These are phyloP conservation scores for Pyralis farinalis DNA, from an alignment of 2,888 invertebrate species.

Conservation along the genomic window DNA sequence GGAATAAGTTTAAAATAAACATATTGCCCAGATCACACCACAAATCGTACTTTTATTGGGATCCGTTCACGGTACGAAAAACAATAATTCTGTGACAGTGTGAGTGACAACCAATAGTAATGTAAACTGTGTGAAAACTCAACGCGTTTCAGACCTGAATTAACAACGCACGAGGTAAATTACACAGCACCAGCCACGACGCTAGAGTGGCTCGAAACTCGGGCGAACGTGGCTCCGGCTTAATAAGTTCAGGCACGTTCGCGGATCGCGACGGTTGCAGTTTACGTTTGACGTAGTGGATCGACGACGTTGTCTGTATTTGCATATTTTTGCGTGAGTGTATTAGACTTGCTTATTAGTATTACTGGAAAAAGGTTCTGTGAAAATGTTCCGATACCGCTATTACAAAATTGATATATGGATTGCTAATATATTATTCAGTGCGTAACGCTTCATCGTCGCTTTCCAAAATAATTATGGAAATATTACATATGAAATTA, in stretches of 20 bases:
- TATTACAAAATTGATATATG: too few relatives aligned
- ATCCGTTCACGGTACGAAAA: too few relatives aligned
- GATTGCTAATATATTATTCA: too few relatives aligned
- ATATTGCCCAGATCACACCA: too few relatives aligned
- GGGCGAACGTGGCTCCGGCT: slow-evolving; percentile 19
- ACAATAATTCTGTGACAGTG: too few relatives aligned
- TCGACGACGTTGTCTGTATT: slow-evolving; percentile 23
- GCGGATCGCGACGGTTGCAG: slow-evolving; percentile 23
- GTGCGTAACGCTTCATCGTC: too few relatives aligned
- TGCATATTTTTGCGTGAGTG: slow-evolving; percentile 8
- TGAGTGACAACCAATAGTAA: slow-evolving; percentile 8
- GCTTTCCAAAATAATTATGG: too few relatives aligned
- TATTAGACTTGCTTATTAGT: slow-evolving; percentile 10
- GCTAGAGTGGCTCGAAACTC: slow-evolving; percentile 13
- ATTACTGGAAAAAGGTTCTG: background rate
- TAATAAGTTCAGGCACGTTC: slow-evolving; percentile 40
- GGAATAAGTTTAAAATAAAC: too few relatives aligned
- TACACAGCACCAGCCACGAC: too few relatives aligned
- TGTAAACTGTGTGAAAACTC: slow-evolving; percentile 31
- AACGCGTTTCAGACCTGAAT: slow-evolving; percentile 37
- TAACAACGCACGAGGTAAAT: slow-evolving; percentile 42
- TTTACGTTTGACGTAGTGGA: slow-evolving; percentile 26
- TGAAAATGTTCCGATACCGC: too few relatives aligned
- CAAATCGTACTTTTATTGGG: too few relatives aligned
- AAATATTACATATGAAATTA: too few relatives aligned